Conservation (phyloP, 1,140 invertebrate species). For the Coelopa frigida region DNA sequence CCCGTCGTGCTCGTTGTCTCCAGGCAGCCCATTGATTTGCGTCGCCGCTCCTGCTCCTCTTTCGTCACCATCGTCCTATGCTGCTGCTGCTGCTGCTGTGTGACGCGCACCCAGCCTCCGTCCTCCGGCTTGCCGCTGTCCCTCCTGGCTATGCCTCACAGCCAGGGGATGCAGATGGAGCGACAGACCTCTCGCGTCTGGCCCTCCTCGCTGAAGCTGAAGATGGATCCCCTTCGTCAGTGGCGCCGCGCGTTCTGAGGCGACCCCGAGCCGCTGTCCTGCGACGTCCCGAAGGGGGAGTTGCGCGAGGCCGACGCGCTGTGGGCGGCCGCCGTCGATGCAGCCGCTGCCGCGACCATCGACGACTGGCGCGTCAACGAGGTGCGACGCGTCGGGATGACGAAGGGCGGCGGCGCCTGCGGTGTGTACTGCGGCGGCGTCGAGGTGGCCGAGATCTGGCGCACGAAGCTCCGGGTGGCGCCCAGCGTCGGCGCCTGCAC, state of each 20-base stretch:
- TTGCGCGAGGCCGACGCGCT: background rate
- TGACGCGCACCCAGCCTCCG: background rate
- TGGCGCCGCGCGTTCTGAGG: constrained; percentile 36
- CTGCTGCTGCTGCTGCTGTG: too few relatives aligned
- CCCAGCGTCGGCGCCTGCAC: constrained; percentile 21
- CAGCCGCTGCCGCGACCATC: constrained; percentile 14
- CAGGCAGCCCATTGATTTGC: too few relatives aligned
- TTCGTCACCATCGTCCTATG: too few relatives aligned
- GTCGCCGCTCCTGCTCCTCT: too few relatives aligned
- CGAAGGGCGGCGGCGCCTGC: constrained; percentile 50
- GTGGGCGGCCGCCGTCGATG: constrained; percentile 2
- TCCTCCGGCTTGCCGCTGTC: background rate
- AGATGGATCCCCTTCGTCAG: constrained; percentile 45
- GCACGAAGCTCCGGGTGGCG: constrained; percentile 24
- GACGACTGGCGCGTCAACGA: constrained; percentile 32
- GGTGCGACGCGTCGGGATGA: constrained; percentile 49
- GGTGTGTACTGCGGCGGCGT: constrained; percentile 44
- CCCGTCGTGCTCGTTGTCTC: too few relatives aligned
- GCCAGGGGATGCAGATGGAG: constrained; percentile 40
- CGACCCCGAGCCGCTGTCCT: constrained; percentile 22
- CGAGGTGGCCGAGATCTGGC: constrained; percentile 40
- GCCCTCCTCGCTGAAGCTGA: constrained; percentile 34
- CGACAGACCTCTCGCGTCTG: constrained; percentile 35
- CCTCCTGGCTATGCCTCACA: constrained; percentile 14
- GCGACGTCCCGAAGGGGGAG: too few relatives aligned